Percentiles rank a stretch among this genome's conserved stretches.
These are phyloP conservation scores for Anthopleura sola DNA, from an alignment of 64 coral and sea anemone genomes.

Conservation along the genomic window DNA sequence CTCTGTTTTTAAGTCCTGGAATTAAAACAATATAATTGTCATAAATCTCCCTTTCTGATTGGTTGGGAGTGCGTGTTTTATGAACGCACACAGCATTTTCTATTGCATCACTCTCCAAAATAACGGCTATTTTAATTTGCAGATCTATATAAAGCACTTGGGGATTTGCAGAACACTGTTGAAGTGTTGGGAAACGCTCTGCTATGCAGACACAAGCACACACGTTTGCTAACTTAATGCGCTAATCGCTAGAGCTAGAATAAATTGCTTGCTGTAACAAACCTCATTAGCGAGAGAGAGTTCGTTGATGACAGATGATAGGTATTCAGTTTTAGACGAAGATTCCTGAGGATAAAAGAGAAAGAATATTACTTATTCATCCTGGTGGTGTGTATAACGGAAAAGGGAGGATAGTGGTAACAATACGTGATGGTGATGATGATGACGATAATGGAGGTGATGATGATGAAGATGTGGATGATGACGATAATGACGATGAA, in stretches of 20 bases:
- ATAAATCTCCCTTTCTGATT: too few species aligned
- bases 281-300: slow-evolving; percentile 73
- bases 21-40: not conserved
- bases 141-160: too few species aligned
- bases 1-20: slow-evolving; percentile 20
- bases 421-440: not conserved
- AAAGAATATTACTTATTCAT: not conserved
- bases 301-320: slow-evolving; percentile 53
- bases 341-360: slow-evolving; percentile 37
- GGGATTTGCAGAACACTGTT: too few species aligned
- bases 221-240: too few species aligned
- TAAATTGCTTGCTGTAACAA: not conserved
- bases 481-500: too few species aligned
- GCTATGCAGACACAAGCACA: too few species aligned
- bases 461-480: too few species aligned
- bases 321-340: slow-evolving; percentile 33
- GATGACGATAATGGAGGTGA: too few species aligned
- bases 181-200: not conserved
- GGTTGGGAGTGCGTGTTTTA: too few species aligned
- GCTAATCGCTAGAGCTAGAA: too few species aligned
- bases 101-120: not conserved
- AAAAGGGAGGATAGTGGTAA: not conserved
- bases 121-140: too few species aligned
- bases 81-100: not conserved
- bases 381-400: too few species aligned